phyloP scores from a whole-genome alignment of 2,113 vertebrate genomes.

The Macroglossus sobrinus region DNA sequence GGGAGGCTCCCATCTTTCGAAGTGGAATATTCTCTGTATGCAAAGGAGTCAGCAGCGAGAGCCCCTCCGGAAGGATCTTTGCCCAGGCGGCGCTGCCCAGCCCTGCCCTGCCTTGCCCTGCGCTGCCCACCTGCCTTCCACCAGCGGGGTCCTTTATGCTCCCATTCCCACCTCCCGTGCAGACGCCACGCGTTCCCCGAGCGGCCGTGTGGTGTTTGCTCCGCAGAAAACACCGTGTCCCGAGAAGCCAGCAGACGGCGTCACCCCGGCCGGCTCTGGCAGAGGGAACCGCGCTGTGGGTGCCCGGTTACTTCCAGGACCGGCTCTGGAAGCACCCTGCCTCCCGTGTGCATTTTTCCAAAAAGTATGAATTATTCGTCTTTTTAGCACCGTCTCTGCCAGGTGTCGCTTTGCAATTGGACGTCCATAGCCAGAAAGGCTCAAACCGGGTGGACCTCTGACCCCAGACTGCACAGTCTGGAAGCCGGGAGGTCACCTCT shows the following conservation, averaged over 20 bases:
- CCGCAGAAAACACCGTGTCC: conserved; percentile 50
- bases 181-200: background rate
- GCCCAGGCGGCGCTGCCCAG: background rate
- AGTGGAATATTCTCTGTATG: background rate
- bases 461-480: background rate
- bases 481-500: background rate
- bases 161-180: conserved; percentile 28
- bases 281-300: background rate
- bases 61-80: fast-evolving
- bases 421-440: background rate
- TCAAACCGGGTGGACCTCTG: background rate
- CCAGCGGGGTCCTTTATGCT: background rate
- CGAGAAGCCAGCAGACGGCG: conserved; percentile 40
- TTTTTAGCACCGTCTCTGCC: fast-evolving
- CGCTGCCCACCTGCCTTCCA: background rate
- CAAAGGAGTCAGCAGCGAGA: background rate
- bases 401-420: background rate
- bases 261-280: conserved; percentile 38
- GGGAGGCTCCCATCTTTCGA: background rate
- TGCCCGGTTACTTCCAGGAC: conserved; percentile 42
- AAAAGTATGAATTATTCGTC: background rate
- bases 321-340: background rate
- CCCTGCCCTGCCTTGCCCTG: background rate
- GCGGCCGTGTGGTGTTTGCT: background rate
- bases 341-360: background rate